phyloP scores from a whole-genome alignment of 2,797 vertebrate genomes.

The Sorex maritimensis region DNA sequence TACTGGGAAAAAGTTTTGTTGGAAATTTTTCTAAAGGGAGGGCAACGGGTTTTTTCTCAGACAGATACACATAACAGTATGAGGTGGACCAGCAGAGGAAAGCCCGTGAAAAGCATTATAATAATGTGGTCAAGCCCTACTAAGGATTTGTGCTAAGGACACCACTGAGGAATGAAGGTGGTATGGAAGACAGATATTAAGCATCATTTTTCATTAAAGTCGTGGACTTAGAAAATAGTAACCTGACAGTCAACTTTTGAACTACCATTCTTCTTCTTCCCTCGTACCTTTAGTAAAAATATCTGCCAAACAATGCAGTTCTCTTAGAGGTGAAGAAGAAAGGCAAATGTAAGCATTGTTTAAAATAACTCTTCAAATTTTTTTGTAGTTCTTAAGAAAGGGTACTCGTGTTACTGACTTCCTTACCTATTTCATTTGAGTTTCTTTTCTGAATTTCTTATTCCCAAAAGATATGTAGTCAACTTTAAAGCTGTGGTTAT shows the following conservation, averaged over 20 bases:
- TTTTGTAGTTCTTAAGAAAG: background rate
- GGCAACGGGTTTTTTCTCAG: background rate
- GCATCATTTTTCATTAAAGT: background rate
- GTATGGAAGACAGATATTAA: background rate
- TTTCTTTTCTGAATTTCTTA: constrained; percentile 35
- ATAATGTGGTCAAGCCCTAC: background rate
- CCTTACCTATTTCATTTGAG: background rate
- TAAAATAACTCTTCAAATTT: background rate
- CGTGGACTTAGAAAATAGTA: background rate
- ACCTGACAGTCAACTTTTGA: background rate
- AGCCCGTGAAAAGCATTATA: background rate
- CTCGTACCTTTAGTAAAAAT: background rate
- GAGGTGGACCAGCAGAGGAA: too few relatives aligned
- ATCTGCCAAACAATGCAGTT: background rate
- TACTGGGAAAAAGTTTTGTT: too few relatives aligned
- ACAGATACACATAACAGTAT: background rate
- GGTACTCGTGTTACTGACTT: background rate
- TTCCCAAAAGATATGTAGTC: background rate
- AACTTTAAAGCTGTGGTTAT: background rate
- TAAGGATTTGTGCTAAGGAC: background rate
- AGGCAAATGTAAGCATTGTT: background rate
- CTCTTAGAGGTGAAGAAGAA: background rate
- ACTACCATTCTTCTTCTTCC: background rate
- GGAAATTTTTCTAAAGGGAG: background rate
- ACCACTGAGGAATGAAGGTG: background rate